A percentile compares a stretch with the other conserved stretches of the same genome.
Conservation (phyloP, 2,888 invertebrate species). For the Napeogenes inachia region DNA sequence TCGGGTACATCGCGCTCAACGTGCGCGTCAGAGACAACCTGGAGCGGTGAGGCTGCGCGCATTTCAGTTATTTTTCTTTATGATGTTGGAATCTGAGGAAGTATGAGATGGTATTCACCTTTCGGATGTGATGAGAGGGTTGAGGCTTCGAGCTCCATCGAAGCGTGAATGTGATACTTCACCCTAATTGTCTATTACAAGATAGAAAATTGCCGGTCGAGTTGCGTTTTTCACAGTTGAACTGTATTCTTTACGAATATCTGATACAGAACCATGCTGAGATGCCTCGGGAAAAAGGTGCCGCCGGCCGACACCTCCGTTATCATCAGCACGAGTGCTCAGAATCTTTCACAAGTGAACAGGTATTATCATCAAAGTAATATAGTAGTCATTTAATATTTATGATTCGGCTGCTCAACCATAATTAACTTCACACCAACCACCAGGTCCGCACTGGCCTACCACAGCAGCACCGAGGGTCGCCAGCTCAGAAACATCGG, state of each 20-base stretch:
- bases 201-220: no score
- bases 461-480: slow-evolving; percentile 80
- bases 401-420: background rate
- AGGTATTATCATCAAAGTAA: slow-evolving; percentile 43
- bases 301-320: slow-evolving; percentile 86
- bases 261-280: slow-evolving; percentile 79
- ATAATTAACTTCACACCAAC: slow-evolving; percentile 18
- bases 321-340: slow-evolving; percentile 85
- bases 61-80: no score
- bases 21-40: slow-evolving; percentile 88
- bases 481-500: slow-evolving; percentile 84
- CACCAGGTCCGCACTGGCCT: slow-evolving; percentile 86
- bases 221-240: no score
- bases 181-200: no score
- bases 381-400: background rate
- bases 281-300: slow-evolving; percentile 89
- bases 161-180: no score
- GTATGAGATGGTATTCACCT: no score
- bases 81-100: no score
- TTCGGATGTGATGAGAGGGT: no score
- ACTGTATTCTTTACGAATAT: background rate
- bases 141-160: no score
- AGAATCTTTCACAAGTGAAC: slow-evolving; percentile 81
- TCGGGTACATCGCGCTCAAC: slow-evolving; percentile 93
- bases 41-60: slow-evolving; percentile 53